Evolutionary conservation across 2,888 invertebrate species (phyloP), one percentile per base, ranked within the genome.

Genomic region (Tribolium freemani): DNA sequence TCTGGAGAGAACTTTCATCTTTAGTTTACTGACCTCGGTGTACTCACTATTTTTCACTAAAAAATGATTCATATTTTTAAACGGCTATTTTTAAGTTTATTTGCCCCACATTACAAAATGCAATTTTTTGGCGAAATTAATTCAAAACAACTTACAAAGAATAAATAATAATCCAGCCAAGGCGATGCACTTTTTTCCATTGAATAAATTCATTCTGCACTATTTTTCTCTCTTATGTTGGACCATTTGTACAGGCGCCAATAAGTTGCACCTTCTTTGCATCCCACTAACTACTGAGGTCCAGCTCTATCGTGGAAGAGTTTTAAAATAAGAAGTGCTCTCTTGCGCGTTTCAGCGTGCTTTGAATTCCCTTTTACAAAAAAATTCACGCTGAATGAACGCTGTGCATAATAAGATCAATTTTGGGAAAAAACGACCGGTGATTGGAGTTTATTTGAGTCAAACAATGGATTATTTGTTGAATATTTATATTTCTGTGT

Each of bases 201-300:
- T 9, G 44, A 66, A 66, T 38, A 63, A 10, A 30, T 6, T 20
- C 66, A 66, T 66, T 11, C 11, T 53, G 54, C 63, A 63, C 63
- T 50, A 13, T 51, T 64, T 16, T 64, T 44, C 10, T 26, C 9
- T n/a, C 10, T 6, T 31, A 11, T 26, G 16, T 38, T 38, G 38
- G 5, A 64, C 11, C 64, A 64, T 64, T 64, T 64, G 64, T 64
- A 54, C 53, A 11, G 64, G 64, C 64, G 64, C 64, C 54, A 53
- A 54, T 3, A 38, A 61, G 10, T 46, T 61, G 61, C 21, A 61
- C 45, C 38, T 51, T 61, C 69, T 60, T 54, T 63, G 54, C 50
- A 54, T 54, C 54, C 48, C 48, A 63, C 69, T 54, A 63, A 70
- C 69, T 63, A 38, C 46, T 54, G 69, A 70, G 61, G 69, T 70